Percentiles rank a stretch among this genome's conserved stretches.
Conservation (phyloP, 2,888 invertebrate genomes). For the Phania funesta region DNA sequence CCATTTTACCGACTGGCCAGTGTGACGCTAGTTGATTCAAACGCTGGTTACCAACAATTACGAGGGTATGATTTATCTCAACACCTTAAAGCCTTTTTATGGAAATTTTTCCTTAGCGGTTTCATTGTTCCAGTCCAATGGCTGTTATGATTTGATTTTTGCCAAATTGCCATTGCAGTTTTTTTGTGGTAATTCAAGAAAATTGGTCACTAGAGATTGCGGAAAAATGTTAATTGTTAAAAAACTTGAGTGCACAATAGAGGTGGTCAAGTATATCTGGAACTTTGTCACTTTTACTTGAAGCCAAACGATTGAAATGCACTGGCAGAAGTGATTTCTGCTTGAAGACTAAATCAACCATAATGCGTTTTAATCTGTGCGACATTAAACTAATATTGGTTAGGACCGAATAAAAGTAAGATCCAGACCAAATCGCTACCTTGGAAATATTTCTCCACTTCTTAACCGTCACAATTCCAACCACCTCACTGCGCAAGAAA, state of each 20-base stretch:
- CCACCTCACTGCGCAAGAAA: too few relatives aligned
- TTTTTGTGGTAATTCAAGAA: conserved; percentile 18
- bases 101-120: conserved; percentile 10
- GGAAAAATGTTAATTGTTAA: conserved; percentile 20
- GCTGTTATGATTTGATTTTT: conserved; percentile 12
- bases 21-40: not conserved
- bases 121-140: conserved; percentile 40
- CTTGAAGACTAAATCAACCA: too few relatives aligned
- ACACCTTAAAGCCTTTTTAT: conserved; percentile 55
- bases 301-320: too few relatives aligned
- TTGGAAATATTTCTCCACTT: too few relatives aligned
- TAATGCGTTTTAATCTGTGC: too few relatives aligned
- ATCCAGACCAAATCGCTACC: too few relatives aligned
- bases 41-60: not conserved
- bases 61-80: conserved; percentile 14
- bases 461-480: too few relatives aligned
- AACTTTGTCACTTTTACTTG: not conserved
- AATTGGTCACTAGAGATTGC: conserved; percentile 25
- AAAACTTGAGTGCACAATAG: not conserved
- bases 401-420: too few relatives aligned
- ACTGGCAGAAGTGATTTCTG: too few relatives aligned
- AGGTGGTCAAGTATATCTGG: not conserved
- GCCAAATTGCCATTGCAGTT: conserved; percentile 13
- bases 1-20: conserved; percentile 33
- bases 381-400: too few relatives aligned